Conservation (phyloP, 2,888 invertebrate species). For the Lampropteryx suffumata region DNA sequence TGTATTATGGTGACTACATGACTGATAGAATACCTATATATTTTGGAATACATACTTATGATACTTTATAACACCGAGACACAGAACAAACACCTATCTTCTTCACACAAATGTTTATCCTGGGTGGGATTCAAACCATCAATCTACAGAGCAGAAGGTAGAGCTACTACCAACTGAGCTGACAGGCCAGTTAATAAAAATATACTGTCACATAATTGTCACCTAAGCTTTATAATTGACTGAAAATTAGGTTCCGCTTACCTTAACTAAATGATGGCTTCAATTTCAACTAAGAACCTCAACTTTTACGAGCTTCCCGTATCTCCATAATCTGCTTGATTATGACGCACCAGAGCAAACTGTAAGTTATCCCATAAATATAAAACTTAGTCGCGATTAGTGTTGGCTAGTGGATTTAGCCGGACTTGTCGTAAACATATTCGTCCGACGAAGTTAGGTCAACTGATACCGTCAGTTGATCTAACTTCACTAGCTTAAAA, state of each 20-base stretch:
- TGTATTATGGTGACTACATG: too few species aligned
- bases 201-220: not conserved
- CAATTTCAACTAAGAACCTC: constrained; percentile 13
- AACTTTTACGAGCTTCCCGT: constrained; percentile 14
- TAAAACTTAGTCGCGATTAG: constrained; percentile 45
- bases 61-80: too few species aligned
- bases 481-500: too few species aligned
- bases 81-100: too few species aligned
- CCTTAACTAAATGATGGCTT: constrained; percentile 8
- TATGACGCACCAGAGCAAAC: constrained; percentile 23
- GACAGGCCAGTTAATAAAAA: too few species aligned
- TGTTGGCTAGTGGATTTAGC: constrained; percentile 3
- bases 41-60: too few species aligned
- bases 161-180: too few species aligned
- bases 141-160: too few species aligned
- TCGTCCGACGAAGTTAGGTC: not conserved
- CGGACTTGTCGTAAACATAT: not conserved
- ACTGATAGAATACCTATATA: too few species aligned
- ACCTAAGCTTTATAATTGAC: not conserved
- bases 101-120: too few species aligned
- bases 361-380: constrained; percentile 51
- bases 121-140: too few species aligned
- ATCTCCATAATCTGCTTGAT: constrained; percentile 18
- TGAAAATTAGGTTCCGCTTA: constrained; percentile 4
- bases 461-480: too few species aligned